These are phyloP conservation scores for Ceyx melanurus DNA, from an alignment of 2,113 vertebrate genomes.

Conservation along the genomic window DNA sequence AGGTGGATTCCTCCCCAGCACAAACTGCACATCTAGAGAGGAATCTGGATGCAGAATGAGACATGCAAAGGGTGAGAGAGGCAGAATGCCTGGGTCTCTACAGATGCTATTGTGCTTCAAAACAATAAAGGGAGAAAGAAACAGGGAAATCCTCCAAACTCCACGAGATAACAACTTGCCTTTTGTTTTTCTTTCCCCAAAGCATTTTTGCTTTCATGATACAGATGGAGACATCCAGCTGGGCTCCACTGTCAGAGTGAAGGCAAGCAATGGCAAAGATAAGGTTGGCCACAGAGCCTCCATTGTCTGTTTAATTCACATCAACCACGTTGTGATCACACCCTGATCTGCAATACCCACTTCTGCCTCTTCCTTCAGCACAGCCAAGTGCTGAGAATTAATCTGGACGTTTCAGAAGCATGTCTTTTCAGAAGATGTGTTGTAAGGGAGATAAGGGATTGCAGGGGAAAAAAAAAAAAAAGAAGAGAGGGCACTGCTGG, in stretches of 20 bases:
- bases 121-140: background rate
- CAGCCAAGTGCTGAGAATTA: background rate
- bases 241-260: background rate
- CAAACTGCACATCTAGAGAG: background rate
- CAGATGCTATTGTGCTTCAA: background rate
- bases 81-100: background rate
- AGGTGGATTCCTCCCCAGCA: background rate
- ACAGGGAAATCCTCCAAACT: background rate
- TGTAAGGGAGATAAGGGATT: background rate
- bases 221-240: background rate
- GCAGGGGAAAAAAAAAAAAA: background rate
- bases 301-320: background rate
- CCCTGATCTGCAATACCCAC: background rate
- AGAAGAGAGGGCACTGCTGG: background rate
- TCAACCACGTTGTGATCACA: background rate
- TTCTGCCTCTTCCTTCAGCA: background rate
- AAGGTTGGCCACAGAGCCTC: background rate
- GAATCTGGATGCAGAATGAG: background rate
- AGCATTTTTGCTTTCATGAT: background rate
- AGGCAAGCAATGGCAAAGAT: background rate
- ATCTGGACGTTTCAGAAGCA: background rate
- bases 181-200: background rate
- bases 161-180: background rate
- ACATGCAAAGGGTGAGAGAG: background rate
- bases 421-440: background rate